These are phyloP conservation scores for Esox masquinongy DNA, from an alignment of 2,797 vertebrate species.

Conservation along the genomic window DNA sequence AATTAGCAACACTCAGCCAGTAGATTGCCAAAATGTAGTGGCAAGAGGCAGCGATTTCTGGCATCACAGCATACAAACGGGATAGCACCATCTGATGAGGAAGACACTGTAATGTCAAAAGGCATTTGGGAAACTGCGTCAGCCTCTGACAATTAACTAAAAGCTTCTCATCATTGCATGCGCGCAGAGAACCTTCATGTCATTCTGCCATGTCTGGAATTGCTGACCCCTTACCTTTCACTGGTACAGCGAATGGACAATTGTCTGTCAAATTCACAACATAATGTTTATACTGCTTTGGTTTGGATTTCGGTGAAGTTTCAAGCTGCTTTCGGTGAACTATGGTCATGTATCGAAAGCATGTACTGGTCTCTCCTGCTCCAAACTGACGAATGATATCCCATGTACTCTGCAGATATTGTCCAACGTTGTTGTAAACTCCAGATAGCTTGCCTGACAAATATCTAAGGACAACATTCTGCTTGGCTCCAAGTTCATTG, in stretches of 20 bases:
- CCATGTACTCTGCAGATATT: constrained; percentile 63
- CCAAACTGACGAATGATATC: constrained; percentile 62
- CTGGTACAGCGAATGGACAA: neutral
- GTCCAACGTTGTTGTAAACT: constrained; percentile 56
- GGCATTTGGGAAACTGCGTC: constrained; percentile 65
- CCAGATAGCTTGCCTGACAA: constrained; percentile 68
- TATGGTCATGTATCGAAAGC: constrained; percentile 51
- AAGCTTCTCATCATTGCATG: constrained; percentile 11
- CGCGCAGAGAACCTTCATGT: constrained; percentile 48
- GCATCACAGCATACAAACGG: constrained; percentile 51
- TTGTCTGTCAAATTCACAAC: neutral
- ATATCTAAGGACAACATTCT: constrained; percentile 42
- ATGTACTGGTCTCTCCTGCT: constrained; percentile 28
- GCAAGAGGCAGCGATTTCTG: constrained; percentile 24
- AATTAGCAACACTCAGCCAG: constrained; percentile 71
- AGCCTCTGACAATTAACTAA: constrained; percentile 70
- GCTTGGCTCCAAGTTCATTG: neutral
- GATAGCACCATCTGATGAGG: constrained; percentile 57
- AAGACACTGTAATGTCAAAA: constrained; percentile 63
- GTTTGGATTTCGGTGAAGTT: constrained; percentile 21
- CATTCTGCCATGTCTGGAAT: neutral
- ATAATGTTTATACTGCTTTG: neutral
- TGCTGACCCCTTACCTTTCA: neutral
- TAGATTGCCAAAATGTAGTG: constrained; percentile 63
- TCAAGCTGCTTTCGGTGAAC: constrained; percentile 45